These are phyloP conservation scores for Tragulus kanchil DNA, from an alignment of 2,113 vertebrate species.

Conservation along the genomic window DNA sequence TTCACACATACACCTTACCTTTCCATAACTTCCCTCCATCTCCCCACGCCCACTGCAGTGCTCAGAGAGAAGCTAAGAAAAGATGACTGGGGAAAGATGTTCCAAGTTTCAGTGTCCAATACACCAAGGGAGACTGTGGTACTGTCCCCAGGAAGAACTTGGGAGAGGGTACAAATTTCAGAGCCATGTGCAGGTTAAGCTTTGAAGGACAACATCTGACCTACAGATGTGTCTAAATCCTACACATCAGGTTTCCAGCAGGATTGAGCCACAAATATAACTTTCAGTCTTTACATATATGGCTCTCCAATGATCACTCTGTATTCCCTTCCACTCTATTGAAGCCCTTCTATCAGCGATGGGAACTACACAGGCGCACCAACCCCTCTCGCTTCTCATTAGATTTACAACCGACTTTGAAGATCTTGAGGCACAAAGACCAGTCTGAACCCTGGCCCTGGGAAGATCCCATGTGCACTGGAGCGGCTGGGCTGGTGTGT, in stretches of 20 bases:
- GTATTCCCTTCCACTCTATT: neutral
- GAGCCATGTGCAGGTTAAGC: neutral
- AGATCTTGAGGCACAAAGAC: slow-evolving; percentile 30
- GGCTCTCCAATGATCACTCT: slow-evolving; percentile 17
- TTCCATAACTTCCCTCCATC: neutral
- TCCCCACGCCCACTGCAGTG: neutral
- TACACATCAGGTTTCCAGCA: neutral
- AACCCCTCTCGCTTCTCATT: neutral
- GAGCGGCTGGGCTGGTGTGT: too few species aligned
- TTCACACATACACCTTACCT: neutral
- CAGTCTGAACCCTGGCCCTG: too few species aligned
- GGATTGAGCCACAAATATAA: slow-evolving; percentile 34
- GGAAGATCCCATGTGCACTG: too few species aligned
- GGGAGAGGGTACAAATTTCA: neutral
- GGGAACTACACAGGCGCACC: neutral
- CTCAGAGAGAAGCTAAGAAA: neutral
- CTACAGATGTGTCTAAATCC: neutral
- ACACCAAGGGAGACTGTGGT: neutral
- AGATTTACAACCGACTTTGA: slow-evolving; percentile 6
- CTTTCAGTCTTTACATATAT: neutral
- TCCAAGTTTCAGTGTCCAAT: slow-evolving; percentile 12
- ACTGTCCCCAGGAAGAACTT: neutral
- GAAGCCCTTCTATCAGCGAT: neutral
- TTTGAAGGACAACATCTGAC: neutral
- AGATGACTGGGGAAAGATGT: neutral